Evolutionary conservation across 2,797 vertebrate species (phyloP), one percentile per base, ranked within the genome.

Genomic region (Arctocebus calabarensis): DNA sequence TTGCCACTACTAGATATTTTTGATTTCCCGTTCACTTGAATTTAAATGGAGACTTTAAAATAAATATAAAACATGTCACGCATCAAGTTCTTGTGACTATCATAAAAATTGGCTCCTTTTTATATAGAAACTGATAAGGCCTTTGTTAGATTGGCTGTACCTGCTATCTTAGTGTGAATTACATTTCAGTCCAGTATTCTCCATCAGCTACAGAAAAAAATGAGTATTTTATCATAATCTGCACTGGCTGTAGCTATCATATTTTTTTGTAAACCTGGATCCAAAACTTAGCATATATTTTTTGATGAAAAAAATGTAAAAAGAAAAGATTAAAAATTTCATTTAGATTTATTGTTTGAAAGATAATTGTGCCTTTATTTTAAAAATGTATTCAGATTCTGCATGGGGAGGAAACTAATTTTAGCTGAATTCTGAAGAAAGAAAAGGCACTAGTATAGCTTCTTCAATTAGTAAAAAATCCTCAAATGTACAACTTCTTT

Each of bases 301-400:
- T 17, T 7, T n/a, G 32, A 22, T 37, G 77, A 81, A 91, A 29
- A 66, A 62, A 45, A 40, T 45, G 32, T 20, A 5, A 45, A 90
- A 85, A 66, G 70, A 70, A 89, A 89, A 66, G 10, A 13, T 3
- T 83, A 85, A 93, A 91, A 95, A 62, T 92, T 25, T 77, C 68
- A 94, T 62, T 95, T 83, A 32, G 88, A 77, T 92, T 92, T 97
- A 62, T 37, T 95, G 17, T 62, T 74, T 78, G 32, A 97, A 94
- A 94, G 84, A 83, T 29, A 66, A 86, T 86, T 73, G 61, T 66
- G 87, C 66, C 71, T 84, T 93, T 86, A 83, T 61, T 94, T 81
- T 32, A 66, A 85, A 91, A 16, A 59, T 70, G 19, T 84, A 71
- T 95, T 96, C 40, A 74, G 84, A 84, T 90, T 59, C 55, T 19